Conservation (phyloP, 1,140 invertebrate species). For the Littorina saxatilis region DNA sequence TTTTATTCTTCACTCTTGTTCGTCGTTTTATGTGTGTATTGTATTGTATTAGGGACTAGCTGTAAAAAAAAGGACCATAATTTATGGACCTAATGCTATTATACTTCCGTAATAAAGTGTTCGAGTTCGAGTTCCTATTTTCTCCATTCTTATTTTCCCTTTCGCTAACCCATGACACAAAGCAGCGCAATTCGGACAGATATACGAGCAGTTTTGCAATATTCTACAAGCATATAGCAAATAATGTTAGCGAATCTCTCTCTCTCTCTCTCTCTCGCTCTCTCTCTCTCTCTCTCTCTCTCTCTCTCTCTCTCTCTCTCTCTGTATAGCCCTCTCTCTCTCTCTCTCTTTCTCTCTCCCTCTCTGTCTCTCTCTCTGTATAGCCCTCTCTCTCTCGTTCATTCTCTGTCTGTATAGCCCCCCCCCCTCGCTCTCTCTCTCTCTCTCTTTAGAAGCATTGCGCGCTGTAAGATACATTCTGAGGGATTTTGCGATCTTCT, state of each 20-base stretch:
- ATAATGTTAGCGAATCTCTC: not conserved
- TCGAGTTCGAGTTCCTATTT: not conserved
- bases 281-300: constrained; percentile 17
- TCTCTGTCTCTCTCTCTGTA: constrained; percentile 22
- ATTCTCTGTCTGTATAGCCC: not conserved
- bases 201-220: too few relatives aligned
- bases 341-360: not conserved
- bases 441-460: too few relatives aligned
- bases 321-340: not conserved
- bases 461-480: too few relatives aligned
- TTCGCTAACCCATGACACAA: not conserved
- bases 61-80: not conserved
- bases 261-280: constrained; percentile 12
- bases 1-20: too few relatives aligned
- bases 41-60: too few relatives aligned
- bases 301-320: constrained; percentile 1
- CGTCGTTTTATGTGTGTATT: too few relatives aligned
- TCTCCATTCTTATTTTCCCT: not conserved
- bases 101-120: not conserved
- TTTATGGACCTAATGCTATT: too few relatives aligned
- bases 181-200: too few relatives aligned
- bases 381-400: not conserved
- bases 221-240: not conserved
- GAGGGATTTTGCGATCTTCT: not conserved
- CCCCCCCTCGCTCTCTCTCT: not conserved